Evolutionary conservation across 2,113 vertebrate species (phyloP).

Genomic region (Hippocampus barbouri): DNA sequence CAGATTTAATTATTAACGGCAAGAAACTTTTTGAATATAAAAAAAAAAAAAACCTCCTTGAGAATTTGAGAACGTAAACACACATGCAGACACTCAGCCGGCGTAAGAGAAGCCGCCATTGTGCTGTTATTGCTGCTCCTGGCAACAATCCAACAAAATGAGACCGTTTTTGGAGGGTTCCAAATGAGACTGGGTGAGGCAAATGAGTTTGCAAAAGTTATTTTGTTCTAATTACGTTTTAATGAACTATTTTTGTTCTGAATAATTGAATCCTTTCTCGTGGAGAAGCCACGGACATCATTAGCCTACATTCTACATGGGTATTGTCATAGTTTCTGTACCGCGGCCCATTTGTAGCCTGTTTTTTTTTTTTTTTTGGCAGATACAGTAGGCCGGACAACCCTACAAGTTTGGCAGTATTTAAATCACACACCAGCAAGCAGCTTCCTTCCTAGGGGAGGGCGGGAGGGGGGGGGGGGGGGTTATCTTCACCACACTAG

Average conservation of each 20-base stretch:
- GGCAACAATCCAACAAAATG: conserved; percentile 55
- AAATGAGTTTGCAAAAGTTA: conserved; percentile 70
- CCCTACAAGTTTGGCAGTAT: conserved; percentile 21
- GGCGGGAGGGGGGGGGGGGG: no score
- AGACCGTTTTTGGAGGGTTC: conserved; percentile 39
- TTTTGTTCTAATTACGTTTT: conserved; percentile 71
- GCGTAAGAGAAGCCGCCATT: background rate
- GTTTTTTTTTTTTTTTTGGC: conserved; percentile 27
- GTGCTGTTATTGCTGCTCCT: conserved; percentile 21
- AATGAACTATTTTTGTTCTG: conserved; percentile 72
- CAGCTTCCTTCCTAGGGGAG: background rate
- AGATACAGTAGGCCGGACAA: conserved; percentile 26
- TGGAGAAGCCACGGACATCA: conserved; percentile 63
- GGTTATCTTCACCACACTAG: background rate
- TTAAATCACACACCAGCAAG: conserved; percentile 26
- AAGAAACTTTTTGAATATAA: conserved; percentile 10
- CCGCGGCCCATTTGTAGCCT: conserved; percentile 57
- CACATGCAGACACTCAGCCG: background rate
- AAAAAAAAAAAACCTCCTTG: conserved; percentile 7
- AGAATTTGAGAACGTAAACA: background rate
- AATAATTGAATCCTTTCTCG: conserved; percentile 71
- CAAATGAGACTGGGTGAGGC: conserved; percentile 58
- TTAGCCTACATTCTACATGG: conserved; percentile 69
- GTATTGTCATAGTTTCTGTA: conserved; percentile 62
- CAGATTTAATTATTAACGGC: conserved; percentile 21